Conservation (phyloP, 1,140 invertebrate genomes). For the Zeugodacus cucurbitae region DNA sequence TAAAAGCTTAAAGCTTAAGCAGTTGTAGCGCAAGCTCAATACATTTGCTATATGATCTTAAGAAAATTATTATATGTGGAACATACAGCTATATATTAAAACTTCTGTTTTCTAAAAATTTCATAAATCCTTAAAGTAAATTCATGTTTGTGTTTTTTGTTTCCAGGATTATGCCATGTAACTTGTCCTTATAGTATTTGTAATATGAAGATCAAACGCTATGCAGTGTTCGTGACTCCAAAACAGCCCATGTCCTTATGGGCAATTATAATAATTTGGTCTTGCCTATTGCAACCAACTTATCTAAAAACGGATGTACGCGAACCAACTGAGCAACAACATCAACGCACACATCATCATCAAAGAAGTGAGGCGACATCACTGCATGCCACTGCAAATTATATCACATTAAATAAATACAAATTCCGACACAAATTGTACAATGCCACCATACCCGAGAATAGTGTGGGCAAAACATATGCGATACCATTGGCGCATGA, state of each 20-base stretch:
- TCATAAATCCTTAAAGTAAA: no score
- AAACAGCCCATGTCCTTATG: neutral
- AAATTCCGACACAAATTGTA: slow-evolving; percentile 80
- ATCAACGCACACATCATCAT: neutral
- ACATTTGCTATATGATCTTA: no score
- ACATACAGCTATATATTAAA: no score
- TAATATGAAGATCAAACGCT: slow-evolving; percentile 37
- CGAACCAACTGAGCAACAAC: slow-evolving; percentile 10
- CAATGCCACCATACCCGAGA: slow-evolving; percentile 93
- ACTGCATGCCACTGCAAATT: neutral
- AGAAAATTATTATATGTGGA: no score
- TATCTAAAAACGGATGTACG: slow-evolving; percentile 25
- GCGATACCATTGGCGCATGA: slow-evolving; percentile 70
- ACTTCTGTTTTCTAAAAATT: no score
- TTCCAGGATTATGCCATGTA: slow-evolving; percentile 29
- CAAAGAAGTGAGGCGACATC: neutral
- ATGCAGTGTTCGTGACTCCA: slow-evolving; percentile 26
- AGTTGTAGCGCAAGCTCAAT: no score
- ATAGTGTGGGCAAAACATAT: slow-evolving; percentile 88
- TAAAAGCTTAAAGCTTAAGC: no score
- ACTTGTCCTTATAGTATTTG: slow-evolving; percentile 37
- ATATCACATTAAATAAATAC: slow-evolving; percentile 27
- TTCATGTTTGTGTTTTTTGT: neutral
- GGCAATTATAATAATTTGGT: slow-evolving; percentile 6
- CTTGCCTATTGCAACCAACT: slow-evolving; percentile 28